Evolutionary conservation across 2,797 vertebrate species (phyloP).

Genomic region (Leptoclinus maculatus): DNA sequence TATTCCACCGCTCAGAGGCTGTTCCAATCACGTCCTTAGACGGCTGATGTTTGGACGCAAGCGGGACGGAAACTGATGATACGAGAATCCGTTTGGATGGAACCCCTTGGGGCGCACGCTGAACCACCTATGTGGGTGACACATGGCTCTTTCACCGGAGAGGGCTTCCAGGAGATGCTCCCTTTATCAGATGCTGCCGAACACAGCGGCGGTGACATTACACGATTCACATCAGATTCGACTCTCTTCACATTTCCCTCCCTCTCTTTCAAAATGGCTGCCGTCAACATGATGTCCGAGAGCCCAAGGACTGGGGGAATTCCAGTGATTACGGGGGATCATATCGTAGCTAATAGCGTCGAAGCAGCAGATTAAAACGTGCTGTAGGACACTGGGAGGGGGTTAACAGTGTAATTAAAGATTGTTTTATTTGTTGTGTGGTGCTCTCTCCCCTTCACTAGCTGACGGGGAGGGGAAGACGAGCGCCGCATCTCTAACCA

Average conservation of each 20-base stretch:
- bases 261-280: slow-evolving; percentile 39
- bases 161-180: slow-evolving; percentile 11
- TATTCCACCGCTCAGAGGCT: slow-evolving; percentile 45
- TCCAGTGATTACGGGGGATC: slow-evolving; percentile 27
- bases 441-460: slow-evolving; percentile 11
- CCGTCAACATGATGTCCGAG: neutral
- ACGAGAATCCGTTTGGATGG: slow-evolving; percentile 9
- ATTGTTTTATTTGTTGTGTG: slow-evolving; percentile 50
- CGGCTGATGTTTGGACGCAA: slow-evolving; percentile 18
- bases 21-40: slow-evolving; percentile 41
- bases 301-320: neutral
- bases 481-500: slow-evolving; percentile 27
- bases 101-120: slow-evolving; percentile 12
- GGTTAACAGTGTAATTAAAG: slow-evolving; percentile 69
- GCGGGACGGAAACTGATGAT: slow-evolving; percentile 5
- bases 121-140: slow-evolving; percentile 19
- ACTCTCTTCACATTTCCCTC: slow-evolving; percentile 42
- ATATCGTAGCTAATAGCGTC: slow-evolving; percentile 19
- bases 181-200: slow-evolving; percentile 36
- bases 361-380: slow-evolving; percentile 20
- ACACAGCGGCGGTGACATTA: slow-evolving; percentile 40
- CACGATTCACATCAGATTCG: slow-evolving; percentile 37
- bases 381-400: slow-evolving; percentile 43
- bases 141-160: neutral
- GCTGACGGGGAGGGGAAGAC: slow-evolving; percentile 20